Conservation (phyloP, 2,797 vertebrate genomes). For the Anolis apletophallus region DNA sequence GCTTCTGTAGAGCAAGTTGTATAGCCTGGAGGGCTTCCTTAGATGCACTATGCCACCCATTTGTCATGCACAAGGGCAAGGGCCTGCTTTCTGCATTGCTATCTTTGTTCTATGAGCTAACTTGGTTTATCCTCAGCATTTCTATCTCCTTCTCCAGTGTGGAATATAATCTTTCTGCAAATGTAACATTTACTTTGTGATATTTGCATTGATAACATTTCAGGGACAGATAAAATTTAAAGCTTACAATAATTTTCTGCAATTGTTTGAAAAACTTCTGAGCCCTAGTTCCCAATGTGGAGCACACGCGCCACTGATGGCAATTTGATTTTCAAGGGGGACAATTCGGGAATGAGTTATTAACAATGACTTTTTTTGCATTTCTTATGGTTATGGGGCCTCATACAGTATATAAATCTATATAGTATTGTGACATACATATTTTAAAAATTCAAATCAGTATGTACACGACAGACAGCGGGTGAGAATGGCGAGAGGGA, state of each 20-base stretch:
- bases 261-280: neutral
- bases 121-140: neutral
- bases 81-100: constrained; percentile 2
- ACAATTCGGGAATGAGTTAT: too few relatives aligned
- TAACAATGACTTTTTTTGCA: too few relatives aligned
- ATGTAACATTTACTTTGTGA: constrained; percentile 3
- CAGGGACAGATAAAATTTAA: neutral
- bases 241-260: neutral
- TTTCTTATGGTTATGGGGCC: too few relatives aligned
- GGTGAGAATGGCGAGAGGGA: too few relatives aligned
- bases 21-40: constrained; percentile 32
- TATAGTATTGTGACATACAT: too few relatives aligned
- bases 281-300: too few relatives aligned
- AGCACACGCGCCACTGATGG: too few relatives aligned
- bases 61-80: constrained; percentile 1
- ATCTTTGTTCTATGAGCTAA: constrained; percentile 8
- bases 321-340: too few relatives aligned
- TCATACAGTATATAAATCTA: too few relatives aligned
- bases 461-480: too few relatives aligned
- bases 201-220: neutral
- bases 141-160: neutral
- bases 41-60: constrained; percentile 16
- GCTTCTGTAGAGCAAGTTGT: constrained; percentile 24
- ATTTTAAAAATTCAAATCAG: too few relatives aligned
- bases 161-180: neutral